Evolutionary conservation across 1,140 invertebrate genomes (phyloP), one percentile per base, ranked within the genome.

Genomic region (Trichoplusia ni): DNA sequence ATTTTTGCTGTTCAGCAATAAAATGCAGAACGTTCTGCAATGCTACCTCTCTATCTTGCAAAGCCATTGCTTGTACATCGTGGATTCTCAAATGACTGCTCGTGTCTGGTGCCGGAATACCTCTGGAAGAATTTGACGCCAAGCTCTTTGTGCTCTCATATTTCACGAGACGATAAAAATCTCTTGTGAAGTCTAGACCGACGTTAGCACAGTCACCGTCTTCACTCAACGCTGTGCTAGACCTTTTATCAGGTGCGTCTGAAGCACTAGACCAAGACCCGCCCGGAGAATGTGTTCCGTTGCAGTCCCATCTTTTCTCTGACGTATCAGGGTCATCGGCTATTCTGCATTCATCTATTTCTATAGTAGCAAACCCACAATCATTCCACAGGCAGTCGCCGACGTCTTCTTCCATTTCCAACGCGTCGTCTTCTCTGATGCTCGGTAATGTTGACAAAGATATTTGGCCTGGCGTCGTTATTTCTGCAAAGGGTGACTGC

Each of bases 61-160:
- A 63, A 4, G 80, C 71, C 81, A 85, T 78, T 1, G 84, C 78
- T 71, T 91, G 89, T 4, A 90, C 84, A 46, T 91, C 90, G 16
- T 89, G 83, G 46, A 90, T 79, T 74, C 88, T 72, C 29, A 89
- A 76, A 67, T 88, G 82, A 69, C 54, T 85, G 27, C 73, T 81
- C 5, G 84, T 78, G 60, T 88, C 91, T 63, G 91, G 90, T 9
- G 91, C 86, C 0, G 91, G 87, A 11, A 92, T 75, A 53, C 93
- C 92, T 75, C 92, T 92, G 16, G 94, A 95, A 13, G 94, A 95
- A 56, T 93, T 95, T 5, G 94, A 95, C n/a, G 95, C 94, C 74
- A 95, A 88, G 80, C 95, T 95, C 79, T 95, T 95, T 58, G 93
- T 95, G 81, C 95, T 95, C 85, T 95, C 95, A 75, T 95, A 95